Evolutionary conservation across 1,140 invertebrate genomes (phyloP).

Genomic region (Brachionus rotundiformis): DNA sequence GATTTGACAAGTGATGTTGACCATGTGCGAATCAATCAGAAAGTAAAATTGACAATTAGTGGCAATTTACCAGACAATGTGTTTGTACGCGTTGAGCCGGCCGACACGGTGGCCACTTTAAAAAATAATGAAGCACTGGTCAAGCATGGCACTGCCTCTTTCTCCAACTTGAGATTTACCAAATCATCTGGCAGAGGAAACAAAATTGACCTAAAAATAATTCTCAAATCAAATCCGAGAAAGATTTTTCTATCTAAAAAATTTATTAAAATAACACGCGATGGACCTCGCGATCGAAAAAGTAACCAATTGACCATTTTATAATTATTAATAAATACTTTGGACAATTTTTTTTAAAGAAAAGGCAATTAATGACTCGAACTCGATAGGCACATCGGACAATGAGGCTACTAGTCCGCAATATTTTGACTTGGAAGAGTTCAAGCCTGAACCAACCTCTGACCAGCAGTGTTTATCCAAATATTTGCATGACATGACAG

Average conservation of each 20-base stretch:
- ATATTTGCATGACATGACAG: neutral
- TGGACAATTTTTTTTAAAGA: neutral
- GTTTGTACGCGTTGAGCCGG: neutral
- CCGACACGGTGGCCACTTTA: neutral
- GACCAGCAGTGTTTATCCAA: no score
- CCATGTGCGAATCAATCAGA: neutral
- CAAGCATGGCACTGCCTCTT: neutral
- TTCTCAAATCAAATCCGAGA: neutral
- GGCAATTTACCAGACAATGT: neutral
- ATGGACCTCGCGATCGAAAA: neutral
- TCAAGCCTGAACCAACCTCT: no score
- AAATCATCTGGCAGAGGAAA: neutral
- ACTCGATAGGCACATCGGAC: neutral
- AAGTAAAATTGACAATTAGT: neutral
- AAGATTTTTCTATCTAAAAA: neutral
- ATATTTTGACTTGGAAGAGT: no score
- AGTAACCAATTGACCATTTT: neutral
- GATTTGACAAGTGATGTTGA: neutral
- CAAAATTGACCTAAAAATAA: neutral
- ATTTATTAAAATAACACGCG: conserved; percentile 2
- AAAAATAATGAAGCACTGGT: neutral
- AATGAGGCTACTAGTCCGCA: neutral
- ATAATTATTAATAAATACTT: no score
- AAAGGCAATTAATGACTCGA: neutral
- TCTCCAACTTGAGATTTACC: neutral